phyloP scores from a whole-genome alignment of 2,113 vertebrate species.

The Lycaon pictus region DNA sequence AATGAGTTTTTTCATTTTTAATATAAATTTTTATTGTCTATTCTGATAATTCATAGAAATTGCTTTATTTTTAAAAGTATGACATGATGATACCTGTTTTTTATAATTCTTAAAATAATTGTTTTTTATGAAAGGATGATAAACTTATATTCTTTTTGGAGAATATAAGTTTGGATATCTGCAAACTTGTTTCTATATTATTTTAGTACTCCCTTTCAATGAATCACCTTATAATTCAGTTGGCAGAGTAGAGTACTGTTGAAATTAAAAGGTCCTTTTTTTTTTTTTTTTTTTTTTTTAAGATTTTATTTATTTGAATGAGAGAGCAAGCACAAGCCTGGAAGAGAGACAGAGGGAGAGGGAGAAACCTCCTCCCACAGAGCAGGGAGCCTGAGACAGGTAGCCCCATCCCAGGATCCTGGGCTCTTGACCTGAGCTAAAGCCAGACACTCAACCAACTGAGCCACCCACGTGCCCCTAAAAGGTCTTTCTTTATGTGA shows the following conservation, averaged over 20 bases:
- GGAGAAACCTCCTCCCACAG: no score
- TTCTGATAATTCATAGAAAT: conserved; percentile 4
- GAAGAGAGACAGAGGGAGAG: no score
- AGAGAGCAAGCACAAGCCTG: no score
- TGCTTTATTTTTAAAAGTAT: not conserved
- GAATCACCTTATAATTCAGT: not conserved
- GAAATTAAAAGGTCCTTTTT: not conserved
- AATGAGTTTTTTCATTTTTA: not conserved
- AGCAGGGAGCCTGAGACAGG: no score
- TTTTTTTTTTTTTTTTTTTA: not conserved
- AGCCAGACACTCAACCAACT: no score
- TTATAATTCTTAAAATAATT: conserved; percentile 1
- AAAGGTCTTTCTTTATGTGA: not conserved
- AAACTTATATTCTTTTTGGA: not conserved
- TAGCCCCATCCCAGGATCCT: no score
- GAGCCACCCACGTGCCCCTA: no score
- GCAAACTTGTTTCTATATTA: not conserved
- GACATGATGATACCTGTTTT: not conserved
- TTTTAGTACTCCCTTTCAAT: conserved; percentile 53
- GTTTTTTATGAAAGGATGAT: not conserved
- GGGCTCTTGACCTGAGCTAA: no score
- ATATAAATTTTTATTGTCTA: conserved; percentile 4
- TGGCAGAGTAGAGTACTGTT: not conserved
- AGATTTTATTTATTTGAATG: no score
- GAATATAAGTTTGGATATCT: not conserved